Conservation (phyloP, 2,113 vertebrate genomes). For the Bos indicus region DNA sequence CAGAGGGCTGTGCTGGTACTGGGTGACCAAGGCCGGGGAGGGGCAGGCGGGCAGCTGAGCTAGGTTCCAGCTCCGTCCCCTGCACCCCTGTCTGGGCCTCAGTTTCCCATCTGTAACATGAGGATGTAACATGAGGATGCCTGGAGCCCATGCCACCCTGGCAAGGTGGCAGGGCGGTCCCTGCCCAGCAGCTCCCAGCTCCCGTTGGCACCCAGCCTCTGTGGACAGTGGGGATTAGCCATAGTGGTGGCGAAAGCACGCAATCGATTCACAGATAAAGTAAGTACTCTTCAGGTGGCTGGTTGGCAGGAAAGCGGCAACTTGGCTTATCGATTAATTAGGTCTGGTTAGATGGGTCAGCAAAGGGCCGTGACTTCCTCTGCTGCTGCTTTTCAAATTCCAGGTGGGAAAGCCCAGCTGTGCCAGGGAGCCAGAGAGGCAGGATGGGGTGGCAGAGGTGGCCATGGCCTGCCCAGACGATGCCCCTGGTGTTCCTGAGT, state of each 20-base stretch:
- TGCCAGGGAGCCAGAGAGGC: background rate
- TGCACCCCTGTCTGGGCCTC: background rate
- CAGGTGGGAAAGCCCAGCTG: background rate
- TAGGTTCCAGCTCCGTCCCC: background rate
- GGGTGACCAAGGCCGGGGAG: fast-evolving
- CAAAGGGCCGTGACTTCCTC: background rate
- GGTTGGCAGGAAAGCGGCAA: background rate
- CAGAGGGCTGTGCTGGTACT: background rate
- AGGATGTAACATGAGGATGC: no score
- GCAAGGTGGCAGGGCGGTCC: background rate
- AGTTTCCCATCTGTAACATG: background rate
- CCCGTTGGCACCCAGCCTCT: background rate
- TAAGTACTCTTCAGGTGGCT: background rate
- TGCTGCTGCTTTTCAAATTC: background rate
- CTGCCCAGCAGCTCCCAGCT: fast-evolving
- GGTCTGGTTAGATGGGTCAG: background rate
- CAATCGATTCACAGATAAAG: background rate
- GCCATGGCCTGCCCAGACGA: fast-evolving
- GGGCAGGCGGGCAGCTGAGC: background rate
- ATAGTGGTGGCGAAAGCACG: background rate
- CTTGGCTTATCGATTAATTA: background rate
- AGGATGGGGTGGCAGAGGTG: background rate
- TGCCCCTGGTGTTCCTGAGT: background rate
- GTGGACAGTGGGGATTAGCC: background rate
- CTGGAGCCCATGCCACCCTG: background rate